Evolutionary conservation across 1,140 invertebrate species (phyloP), one percentile per base, ranked within the genome.

Genomic region (Lepidurus apus): DNA sequence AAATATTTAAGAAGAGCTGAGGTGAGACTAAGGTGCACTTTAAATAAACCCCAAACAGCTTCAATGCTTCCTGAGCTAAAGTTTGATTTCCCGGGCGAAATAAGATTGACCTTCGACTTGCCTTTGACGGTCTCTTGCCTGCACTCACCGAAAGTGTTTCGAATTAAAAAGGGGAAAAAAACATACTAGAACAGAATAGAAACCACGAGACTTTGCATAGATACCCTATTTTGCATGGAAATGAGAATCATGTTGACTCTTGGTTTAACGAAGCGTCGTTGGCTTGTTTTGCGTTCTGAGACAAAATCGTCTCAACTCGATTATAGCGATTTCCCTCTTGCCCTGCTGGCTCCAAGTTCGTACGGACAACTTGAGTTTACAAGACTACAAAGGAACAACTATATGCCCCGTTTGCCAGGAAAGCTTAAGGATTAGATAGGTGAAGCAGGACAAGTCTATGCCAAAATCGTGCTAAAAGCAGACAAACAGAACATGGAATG

Each of bases 231-330:
- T 21, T 65, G 53, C n/a, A 65, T 65, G 53, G 13, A 65, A 65
- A 65, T 65, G 53, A 65, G 53, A 65, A 65, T 65, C 21, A 21
- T n/a, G 53, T 65, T 65, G 53, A 65, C 53, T 65, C 53, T 65
- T 65, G 13, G 53, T 65, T 17, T 65, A 65, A 65, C 53, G 53
- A 65, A 65, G 53, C 53, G 53, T 65, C 53, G 53, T 21, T 65
- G 53, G 53, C 13, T 7, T 65, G 53, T 65, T 65, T 65, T 65
- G 53, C 53, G 53, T 65, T 65, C 8, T 9, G 53, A 65, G 53
- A 65, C 53, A 65, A 47, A 65, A 13, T 4, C 53, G 17, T 65
- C 53, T 17, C 45, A 47, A 17, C 45, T 17, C 53, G 21, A 21
- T 65, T 65, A 65, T 65, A 21, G 21, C 53, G 21, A 21, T 65